phyloP scores from a whole-genome alignment of 2,797 vertebrate genomes.

The Lutjanus campechanus region DNA sequence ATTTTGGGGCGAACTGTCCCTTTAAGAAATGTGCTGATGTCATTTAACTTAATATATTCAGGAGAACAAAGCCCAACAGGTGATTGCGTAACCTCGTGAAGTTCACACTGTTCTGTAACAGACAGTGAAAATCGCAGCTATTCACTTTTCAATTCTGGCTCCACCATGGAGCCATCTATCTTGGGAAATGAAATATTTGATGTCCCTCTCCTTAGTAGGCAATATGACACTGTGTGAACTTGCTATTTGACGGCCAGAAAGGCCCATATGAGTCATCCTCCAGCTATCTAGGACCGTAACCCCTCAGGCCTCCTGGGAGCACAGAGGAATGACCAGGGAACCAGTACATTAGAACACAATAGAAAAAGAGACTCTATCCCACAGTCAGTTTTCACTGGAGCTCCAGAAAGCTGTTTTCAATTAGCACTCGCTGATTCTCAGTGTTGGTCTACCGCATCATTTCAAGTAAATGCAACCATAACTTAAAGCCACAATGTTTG shows the following conservation, averaged over 20 bases:
- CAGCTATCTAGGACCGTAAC: conserved; percentile 69
- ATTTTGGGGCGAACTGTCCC: no score
- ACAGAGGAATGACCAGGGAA: conserved; percentile 69
- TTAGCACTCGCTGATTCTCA: conserved; percentile 74
- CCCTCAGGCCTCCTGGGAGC: conserved; percentile 66
- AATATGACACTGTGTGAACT: conserved; percentile 64
- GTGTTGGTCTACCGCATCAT: conserved; percentile 78
- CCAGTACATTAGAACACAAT: conserved; percentile 56
- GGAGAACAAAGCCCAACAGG: conserved; percentile 8
- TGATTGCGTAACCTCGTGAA: conserved; percentile 21
- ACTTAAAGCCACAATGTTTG: conserved; percentile 78
- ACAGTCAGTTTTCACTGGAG: conserved; percentile 54
- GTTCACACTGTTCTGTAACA: not conserved
- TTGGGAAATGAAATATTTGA: conserved; percentile 48
- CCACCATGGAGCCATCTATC: conserved; percentile 17
- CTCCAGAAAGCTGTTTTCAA: conserved; percentile 77
- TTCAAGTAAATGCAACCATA: conserved; percentile 76
- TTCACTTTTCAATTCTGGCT: conserved; percentile 31
- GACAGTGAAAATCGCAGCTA: conserved; percentile 16
- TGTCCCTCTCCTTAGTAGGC: conserved; percentile 60
- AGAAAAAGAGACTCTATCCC: conserved; percentile 58
- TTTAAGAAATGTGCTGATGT: conserved; percentile 12
- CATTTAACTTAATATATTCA: not conserved
- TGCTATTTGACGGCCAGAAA: conserved; percentile 63
- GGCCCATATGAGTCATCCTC: conserved; percentile 68